A percentile compares a stretch with the other conserved stretches of the same genome.
phyloP scores from a whole-genome alignment of 2,113 vertebrate species.

The Oncorhynchus keta region DNA sequence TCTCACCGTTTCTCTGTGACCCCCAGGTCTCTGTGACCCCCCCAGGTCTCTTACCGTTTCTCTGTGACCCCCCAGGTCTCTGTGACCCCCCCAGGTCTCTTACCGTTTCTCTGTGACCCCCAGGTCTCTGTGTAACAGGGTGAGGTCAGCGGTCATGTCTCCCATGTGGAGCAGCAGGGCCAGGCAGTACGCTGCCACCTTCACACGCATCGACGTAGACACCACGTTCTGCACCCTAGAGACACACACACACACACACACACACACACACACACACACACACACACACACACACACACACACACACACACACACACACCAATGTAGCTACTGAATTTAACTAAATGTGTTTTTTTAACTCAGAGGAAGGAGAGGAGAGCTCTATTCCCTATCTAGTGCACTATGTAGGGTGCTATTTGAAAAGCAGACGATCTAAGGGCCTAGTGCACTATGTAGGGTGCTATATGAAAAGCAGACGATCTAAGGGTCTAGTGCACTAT shows the following conservation, averaged over 20 bases:
- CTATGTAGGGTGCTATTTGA: no score
- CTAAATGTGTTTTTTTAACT: not conserved
- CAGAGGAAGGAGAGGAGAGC: not conserved
- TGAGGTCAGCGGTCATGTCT: conserved; percentile 67
- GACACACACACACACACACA: no score
- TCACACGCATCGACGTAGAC: conserved; percentile 64
- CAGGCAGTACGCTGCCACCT: conserved; percentile 68
- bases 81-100: not conserved
- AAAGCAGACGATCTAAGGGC: no score
- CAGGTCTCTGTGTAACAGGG: conserved; percentile 73
- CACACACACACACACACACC: not conserved
- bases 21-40: no score
- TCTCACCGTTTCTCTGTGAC: not conserved
- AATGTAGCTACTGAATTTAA: no score
- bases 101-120: conserved; percentile 64
- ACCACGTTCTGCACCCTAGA: conserved; percentile 27
- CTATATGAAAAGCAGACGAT: no score
- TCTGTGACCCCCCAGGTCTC: no score
- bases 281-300: not conserved
- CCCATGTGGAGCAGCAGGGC: conserved; percentile 72
- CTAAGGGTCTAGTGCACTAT: no score
- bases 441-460: no score
- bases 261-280: no score
- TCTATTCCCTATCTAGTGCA: no score
- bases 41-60: no score